Base-by-base conservation (phyloP, 2,113 vertebrate species). In the Andinoacara biseriatus region DNA sequence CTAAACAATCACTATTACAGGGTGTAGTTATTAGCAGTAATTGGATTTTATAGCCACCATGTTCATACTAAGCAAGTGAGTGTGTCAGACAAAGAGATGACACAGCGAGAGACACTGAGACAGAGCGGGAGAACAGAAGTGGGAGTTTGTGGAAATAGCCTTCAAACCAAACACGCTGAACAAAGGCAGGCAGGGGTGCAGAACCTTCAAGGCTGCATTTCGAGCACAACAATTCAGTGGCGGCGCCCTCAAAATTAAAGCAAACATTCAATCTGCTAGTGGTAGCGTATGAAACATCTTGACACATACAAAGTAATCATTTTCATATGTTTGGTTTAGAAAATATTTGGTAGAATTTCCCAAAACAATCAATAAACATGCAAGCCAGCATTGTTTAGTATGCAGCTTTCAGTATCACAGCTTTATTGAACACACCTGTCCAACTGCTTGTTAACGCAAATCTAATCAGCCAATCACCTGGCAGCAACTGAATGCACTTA, bases 61-160 rank as follows among this genome's bases (percentile, higher is more conserved):
- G 59, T 69, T 56, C 49, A 74, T 86, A 67, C 11, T 33, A 26
- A 83, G 60, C 58, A 63, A 80, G 56, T 58, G 82, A 83, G 54
- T 38, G 79, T 82, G 84, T 83, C 74, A 90, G 84, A 86, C 79
- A 76, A 77, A 87, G 83, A 83, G 82, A 84, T 81, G 86, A 86
- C 88, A 87, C 61, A 84, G 87, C 5, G 85, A 87, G 83, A 89
- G 80, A 89, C 81, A 86, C 18, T 57, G 86, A 83, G 84, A 86
- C 81, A 29, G 81, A 81, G 80, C 49, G n/a, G 82, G 75, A 89
- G 74, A 74, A 76, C 62, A 76, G 81, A 63, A 87, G 89, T 89
- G 74, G 89, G 81, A 91, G 90, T 87, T 81, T 82, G 87, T 85
- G 80, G 79, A 91, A 87, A 88, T 77, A 86, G 86, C 91, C 88